Percentiles rank a stretch among this genome's conserved stretches.
These are phyloP conservation scores for Egretta garzetta DNA, from an alignment of 2,113 vertebrate genomes.

Conservation along the genomic window DNA sequence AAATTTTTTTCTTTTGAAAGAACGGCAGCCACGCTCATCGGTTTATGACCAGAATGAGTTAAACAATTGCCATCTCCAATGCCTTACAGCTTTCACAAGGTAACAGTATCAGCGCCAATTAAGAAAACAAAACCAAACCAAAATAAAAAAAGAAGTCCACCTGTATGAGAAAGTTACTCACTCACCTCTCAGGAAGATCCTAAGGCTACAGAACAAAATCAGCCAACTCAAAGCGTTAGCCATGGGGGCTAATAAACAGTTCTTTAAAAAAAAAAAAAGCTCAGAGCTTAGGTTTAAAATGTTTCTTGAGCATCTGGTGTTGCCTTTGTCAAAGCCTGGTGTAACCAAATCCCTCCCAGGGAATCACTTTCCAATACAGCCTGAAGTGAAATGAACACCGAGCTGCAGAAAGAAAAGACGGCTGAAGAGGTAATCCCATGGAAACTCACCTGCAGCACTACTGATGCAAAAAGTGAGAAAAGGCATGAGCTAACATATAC, in stretches of 20 bases:
- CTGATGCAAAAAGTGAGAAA: background rate
- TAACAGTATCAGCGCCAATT: background rate
- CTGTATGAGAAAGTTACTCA: background rate
- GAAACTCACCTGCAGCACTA: background rate
- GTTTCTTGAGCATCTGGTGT: background rate
- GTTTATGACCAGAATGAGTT: background rate
- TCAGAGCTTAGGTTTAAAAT: background rate
- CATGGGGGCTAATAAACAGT: background rate
- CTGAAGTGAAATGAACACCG: background rate
- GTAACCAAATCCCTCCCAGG: constrained; percentile 37
- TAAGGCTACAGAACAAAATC: background rate
- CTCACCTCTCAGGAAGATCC: constrained; percentile 33
- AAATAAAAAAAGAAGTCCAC: background rate
- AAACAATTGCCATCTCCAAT: background rate
- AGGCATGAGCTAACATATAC: fast-evolving
- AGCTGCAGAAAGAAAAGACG: background rate
- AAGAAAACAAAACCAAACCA: background rate
- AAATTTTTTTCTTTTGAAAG: background rate
- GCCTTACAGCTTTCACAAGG: background rate
- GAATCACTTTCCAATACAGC: background rate
- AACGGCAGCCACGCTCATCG: background rate
- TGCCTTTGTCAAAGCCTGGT: background rate
- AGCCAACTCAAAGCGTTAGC: background rate
- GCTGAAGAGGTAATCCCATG: background rate
- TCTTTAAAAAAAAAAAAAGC: background rate